A percentile compares a stretch with the other conserved stretches of the same genome.
Conservation (phyloP, 2,113 vertebrate genomes). For the Panthera tigris region DNA sequence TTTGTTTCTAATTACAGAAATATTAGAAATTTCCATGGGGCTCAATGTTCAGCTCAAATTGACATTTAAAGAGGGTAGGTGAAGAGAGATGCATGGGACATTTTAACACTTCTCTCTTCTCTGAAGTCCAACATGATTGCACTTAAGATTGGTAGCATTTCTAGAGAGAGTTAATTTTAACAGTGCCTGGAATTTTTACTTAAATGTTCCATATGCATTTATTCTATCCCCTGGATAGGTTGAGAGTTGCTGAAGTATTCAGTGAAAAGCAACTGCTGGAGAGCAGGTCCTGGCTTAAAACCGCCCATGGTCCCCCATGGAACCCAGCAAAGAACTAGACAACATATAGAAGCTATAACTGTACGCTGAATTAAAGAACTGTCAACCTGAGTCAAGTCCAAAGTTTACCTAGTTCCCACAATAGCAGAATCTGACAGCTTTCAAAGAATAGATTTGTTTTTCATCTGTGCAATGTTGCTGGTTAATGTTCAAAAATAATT, state of each 20-base stretch:
- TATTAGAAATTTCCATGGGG: not conserved
- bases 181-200: not conserved
- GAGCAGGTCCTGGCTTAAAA: conserved; percentile 7
- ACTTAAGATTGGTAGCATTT: not conserved
- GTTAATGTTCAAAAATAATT: not conserved
- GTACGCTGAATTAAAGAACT: not conserved
- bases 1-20: not conserved
- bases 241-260: not conserved
- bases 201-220: not conserved
- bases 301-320: not conserved
- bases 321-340: not conserved
- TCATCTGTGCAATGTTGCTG: not conserved
- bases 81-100: not conserved
- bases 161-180: not conserved
- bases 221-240: not conserved
- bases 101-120: not conserved
- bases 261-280: not conserved
- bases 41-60: not conserved
- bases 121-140: not conserved
- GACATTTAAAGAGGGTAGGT: not conserved
- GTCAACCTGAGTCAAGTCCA: not conserved
- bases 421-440: not conserved
- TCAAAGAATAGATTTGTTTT: conserved; percentile 4
- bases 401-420: not conserved
- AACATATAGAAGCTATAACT: not conserved